These are phyloP conservation scores for Pycnomerus fuliginosus DNA, from an alignment of 2,888 invertebrate genomes.

Conservation along the genomic window DNA sequence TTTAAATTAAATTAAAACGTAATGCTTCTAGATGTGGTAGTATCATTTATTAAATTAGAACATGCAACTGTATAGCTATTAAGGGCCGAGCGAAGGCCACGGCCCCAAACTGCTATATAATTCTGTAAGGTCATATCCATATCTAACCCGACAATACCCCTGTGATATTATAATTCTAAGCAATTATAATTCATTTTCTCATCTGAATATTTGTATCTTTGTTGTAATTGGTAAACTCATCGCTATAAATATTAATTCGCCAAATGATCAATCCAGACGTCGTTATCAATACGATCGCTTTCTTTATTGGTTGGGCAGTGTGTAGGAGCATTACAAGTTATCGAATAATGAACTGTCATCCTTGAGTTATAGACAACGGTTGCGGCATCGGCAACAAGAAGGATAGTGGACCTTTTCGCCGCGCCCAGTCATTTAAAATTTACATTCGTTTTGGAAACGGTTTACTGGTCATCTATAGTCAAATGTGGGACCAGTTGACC, in stretches of 20 bases:
- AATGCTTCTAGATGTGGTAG: constrained; percentile 46
- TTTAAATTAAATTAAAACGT: constrained; percentile 51
- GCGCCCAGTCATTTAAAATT: constrained; percentile 48
- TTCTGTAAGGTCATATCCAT: constrained; percentile 20
- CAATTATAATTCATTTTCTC: too few species aligned
- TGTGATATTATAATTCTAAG: too few species aligned
- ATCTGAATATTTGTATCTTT: too few species aligned
- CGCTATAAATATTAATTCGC: constrained; percentile 31
- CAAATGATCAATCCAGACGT: constrained; percentile 35
- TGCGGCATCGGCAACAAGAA: constrained; percentile 29
- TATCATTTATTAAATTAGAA: constrained; percentile 50
- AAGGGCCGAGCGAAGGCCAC: constrained; percentile 32
- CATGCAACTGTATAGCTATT: constrained; percentile 45
- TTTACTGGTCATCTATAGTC: constrained; percentile 54
- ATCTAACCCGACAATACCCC: too few species aligned
- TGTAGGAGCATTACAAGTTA: constrained; percentile 49
- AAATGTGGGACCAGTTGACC: constrained; percentile 53
- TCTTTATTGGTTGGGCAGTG: constrained; percentile 37
- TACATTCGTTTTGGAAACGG: constrained; percentile 51
- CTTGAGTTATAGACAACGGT: constrained; percentile 48
- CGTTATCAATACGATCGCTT: constrained; percentile 36
- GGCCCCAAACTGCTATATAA: constrained; percentile 23
- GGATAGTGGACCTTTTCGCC: constrained; percentile 36
- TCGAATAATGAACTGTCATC: constrained; percentile 51
- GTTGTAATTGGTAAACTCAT: constrained; percentile 11